Evolutionary conservation across 2,888 invertebrate genomes (phyloP).

Genomic region (Pachymerium ferrugineum): DNA sequence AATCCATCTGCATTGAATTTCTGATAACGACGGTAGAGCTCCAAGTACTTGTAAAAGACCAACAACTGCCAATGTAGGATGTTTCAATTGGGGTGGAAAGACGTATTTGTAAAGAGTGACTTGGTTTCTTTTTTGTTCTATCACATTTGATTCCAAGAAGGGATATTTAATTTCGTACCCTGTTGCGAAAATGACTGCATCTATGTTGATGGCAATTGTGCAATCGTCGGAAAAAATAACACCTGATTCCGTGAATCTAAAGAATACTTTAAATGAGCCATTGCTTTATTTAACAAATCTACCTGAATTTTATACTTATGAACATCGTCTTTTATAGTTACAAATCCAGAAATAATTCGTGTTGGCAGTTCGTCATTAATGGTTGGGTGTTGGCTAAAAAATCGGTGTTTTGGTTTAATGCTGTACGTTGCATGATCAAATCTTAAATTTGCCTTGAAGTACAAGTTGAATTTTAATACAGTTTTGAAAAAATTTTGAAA

Average conservation of each 20-base stretch:
- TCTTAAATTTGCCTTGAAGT: constrained; percentile 40
- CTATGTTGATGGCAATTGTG: background rate
- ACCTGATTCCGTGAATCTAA: constrained; percentile 39
- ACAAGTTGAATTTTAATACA: background rate
- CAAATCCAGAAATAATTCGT: constrained; percentile 45
- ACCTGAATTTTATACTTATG: no score
- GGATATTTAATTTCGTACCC: constrained; percentile 33
- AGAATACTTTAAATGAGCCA: no score
- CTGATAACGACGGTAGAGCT: background rate
- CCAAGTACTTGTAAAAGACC: background rate
- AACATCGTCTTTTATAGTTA: constrained; percentile 43
- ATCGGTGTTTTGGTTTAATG: constrained; percentile 44
- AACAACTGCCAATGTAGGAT: constrained; percentile 10
- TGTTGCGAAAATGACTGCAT: constrained; percentile 32
- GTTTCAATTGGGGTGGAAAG: background rate
- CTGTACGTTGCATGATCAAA: constrained; percentile 46
- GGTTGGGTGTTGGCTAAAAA: constrained; percentile 15
- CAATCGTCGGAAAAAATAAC: constrained; percentile 40
- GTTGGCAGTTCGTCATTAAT: constrained; percentile 49
- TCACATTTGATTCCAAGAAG: constrained; percentile 25
- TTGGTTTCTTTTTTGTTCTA: background rate
- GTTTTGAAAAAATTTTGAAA: background rate
- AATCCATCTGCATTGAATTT: constrained; percentile 16
- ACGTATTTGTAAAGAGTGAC: constrained; percentile 27
- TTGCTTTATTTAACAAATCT: no score